Percentiles rank a stretch among this genome's conserved stretches.
Conservation (phyloP, 2,113 vertebrate species). For the Noturus placidus region DNA sequence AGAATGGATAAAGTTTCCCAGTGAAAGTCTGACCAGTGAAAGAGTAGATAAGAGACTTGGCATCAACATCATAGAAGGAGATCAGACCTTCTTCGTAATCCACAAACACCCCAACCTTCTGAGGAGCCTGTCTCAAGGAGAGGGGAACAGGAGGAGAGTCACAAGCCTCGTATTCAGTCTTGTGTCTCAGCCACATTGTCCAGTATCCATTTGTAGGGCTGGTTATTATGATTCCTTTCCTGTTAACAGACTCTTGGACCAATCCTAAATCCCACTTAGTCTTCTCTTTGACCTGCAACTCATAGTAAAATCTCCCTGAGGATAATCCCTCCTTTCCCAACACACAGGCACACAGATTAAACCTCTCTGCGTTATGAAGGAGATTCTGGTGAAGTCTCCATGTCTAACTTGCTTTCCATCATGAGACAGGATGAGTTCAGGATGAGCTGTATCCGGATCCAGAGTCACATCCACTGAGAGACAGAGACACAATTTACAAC, state of each 20-base stretch:
- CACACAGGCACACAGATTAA: neutral
- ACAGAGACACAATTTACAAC: neutral
- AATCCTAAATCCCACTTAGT: conserved; percentile 7
- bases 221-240: neutral
- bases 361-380: neutral
- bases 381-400: neutral
- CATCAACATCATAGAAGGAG: neutral
- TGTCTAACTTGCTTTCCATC: conserved; percentile 6
- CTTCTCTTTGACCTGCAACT: neutral
- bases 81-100: neutral
- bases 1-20: no score
- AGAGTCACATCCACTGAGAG: conserved; percentile 5
- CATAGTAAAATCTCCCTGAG: conserved; percentile 1
- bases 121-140: neutral
- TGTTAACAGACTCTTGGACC: neutral
- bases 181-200: neutral
- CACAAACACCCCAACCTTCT: conserved; percentile 1
- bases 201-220: neutral
- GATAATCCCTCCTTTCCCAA: neutral
- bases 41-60: neutral
- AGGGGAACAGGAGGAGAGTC: neutral
- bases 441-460: neutral
- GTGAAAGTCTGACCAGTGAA: neutral
- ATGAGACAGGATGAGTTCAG: conserved; percentile 1
- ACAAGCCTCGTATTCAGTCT: neutral